Conservation (phyloP, 2,113 vertebrate species). For the Dasyornis broadbenti region DNA sequence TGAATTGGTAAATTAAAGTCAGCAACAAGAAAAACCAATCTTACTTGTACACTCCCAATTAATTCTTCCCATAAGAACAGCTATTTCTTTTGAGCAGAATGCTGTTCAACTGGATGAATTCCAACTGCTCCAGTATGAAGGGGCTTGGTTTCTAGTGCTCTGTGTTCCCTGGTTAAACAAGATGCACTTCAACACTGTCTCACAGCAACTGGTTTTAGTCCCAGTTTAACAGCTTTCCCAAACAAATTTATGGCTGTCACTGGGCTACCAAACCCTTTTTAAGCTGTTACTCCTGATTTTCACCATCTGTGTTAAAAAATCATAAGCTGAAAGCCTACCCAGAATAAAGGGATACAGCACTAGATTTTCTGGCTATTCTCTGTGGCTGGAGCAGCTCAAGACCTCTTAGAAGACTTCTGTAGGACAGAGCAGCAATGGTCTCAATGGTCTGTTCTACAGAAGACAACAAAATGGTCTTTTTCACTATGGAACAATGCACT, state of each 20-base stretch:
- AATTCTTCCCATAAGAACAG: not conserved
- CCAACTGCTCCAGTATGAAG: not conserved
- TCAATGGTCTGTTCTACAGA: not conserved
- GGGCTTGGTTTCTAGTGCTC: not conserved
- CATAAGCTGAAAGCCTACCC: not conserved
- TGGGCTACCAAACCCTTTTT: not conserved
- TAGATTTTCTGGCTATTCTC: not conserved
- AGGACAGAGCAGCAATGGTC: not conserved
- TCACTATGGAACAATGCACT: not conserved
- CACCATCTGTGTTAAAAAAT: not conserved
- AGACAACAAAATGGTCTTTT: not conserved
- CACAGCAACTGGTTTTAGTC: not conserved
- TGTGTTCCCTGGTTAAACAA: rapidly evolving
- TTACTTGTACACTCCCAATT: not conserved
- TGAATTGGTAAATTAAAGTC: not conserved
- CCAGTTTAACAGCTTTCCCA: not conserved
- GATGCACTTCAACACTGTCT: not conserved
- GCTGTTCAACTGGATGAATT: not conserved
- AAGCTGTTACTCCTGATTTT: not conserved
- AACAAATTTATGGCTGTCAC: not conserved
- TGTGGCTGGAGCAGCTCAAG: not conserved
- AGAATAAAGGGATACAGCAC: not conserved
- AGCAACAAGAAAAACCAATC: not conserved
- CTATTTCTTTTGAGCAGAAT: not conserved
- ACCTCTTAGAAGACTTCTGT: not conserved